phyloP scores from a whole-genome alignment of 2,888 invertebrate species.

The Petrophora chlorosata region DNA sequence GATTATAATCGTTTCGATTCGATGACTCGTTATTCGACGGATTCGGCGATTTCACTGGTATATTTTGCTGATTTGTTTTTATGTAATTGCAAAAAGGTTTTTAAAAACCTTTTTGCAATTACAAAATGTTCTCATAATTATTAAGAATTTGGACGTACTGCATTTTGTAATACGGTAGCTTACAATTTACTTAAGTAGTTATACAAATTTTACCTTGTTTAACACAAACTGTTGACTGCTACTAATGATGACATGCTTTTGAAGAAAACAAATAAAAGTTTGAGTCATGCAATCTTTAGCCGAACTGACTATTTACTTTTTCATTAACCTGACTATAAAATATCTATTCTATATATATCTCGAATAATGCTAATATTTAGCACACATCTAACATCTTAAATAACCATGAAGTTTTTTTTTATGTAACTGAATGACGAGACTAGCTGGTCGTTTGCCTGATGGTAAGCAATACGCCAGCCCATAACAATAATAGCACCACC shows the following conservation, averaged over 20 bases:
- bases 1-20: slow-evolving; percentile 36
- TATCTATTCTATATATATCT: too few species aligned
- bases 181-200: background rate
- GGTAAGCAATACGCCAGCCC: too few species aligned
- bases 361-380: too few species aligned
- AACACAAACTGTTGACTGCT: background rate
- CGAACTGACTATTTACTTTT: too few species aligned
- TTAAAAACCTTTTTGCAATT: background rate
- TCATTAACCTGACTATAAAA: too few species aligned
- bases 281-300: background rate
- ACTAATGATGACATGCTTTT: background rate
- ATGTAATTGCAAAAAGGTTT: slow-evolving; percentile 1
- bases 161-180: background rate
- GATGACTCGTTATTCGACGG: slow-evolving; percentile 23
- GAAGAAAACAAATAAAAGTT: background rate
- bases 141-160: background rate
- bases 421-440: too few species aligned
- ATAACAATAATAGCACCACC: too few species aligned
- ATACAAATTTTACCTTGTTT: background rate
- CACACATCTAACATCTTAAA: too few species aligned
- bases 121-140: background rate
- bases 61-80: slow-evolving; percentile 1
- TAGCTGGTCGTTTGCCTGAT: too few species aligned
- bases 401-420: too few species aligned
- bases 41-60: slow-evolving; percentile 1